Percentiles rank a stretch among this genome's conserved stretches.
phyloP scores from a whole-genome alignment of 2,113 vertebrate species.

The Poicephalus meyeri region DNA sequence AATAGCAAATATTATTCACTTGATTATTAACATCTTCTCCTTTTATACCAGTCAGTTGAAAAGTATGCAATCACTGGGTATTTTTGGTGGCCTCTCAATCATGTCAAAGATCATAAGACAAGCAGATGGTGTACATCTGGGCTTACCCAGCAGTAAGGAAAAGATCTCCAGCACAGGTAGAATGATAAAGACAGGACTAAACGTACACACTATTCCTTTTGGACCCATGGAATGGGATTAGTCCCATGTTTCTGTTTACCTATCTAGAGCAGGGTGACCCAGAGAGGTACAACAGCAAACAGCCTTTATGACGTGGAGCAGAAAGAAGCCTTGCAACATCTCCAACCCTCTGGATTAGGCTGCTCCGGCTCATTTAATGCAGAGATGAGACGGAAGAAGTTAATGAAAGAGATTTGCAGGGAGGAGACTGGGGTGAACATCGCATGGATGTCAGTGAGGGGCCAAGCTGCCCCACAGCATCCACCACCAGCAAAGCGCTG shows the following conservation, averaged over 20 bases:
- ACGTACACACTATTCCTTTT: background rate
- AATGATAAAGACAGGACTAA: slow-evolving; percentile 38
- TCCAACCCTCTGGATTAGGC: background rate
- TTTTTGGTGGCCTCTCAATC: slow-evolving; percentile 71
- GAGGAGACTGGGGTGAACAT: background rate
- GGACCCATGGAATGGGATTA: background rate
- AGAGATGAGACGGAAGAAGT: background rate
- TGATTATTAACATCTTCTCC: slow-evolving; percentile 71
- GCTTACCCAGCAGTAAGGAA: slow-evolving; percentile 66
- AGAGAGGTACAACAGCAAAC: background rate
- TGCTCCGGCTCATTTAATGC: background rate
- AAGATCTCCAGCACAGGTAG: slow-evolving; percentile 60
- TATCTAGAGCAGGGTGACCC: slow-evolving; percentile 19
- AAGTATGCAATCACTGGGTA: slow-evolving; percentile 63
- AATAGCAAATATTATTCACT: slow-evolving; percentile 55
- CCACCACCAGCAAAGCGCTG: background rate
- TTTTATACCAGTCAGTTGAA: slow-evolving; percentile 60
- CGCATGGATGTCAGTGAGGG: background rate
- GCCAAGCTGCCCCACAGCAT: background rate
- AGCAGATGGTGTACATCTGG: slow-evolving; percentile 73
- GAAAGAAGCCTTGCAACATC: slow-evolving; percentile 26
- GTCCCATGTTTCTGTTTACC: slow-evolving; percentile 15
- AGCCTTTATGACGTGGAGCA: background rate
- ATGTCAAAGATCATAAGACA: slow-evolving; percentile 70
- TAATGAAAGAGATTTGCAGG: background rate